Evolutionary conservation across 2,113 vertebrate genomes (phyloP).

Genomic region (Microcebus ravelobensis): DNA sequence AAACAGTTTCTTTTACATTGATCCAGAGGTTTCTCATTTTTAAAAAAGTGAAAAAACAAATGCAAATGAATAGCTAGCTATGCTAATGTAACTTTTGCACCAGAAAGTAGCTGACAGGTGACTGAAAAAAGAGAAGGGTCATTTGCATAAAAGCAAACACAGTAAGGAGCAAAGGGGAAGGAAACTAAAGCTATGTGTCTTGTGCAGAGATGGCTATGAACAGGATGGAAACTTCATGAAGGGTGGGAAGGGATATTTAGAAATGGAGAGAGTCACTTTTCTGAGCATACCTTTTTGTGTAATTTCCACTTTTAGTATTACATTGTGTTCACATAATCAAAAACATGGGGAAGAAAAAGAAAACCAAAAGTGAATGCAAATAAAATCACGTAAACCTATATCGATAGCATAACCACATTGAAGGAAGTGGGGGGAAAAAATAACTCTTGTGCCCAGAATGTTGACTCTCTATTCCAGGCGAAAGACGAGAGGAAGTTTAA

Average conservation of each 20-base stretch:
- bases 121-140: not conserved
- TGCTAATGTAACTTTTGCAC: not conserved
- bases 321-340: not conserved
- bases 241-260: too few relatives aligned
- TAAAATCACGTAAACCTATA: not conserved
- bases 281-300: not conserved
- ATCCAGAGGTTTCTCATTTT: not conserved
- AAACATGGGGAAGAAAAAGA: not conserved
- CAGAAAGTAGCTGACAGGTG: not conserved
- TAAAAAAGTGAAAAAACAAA: not conserved
- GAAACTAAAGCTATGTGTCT: too few relatives aligned
- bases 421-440: not conserved
- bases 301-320: not conserved
- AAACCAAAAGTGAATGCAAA: not conserved
- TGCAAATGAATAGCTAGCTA: not conserved
- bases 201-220: not conserved
- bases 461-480: too few relatives aligned
- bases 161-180: not conserved
- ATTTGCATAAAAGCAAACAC: not conserved
- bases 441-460: accelerated
- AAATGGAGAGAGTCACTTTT: too few relatives aligned
- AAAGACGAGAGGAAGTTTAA: not conserved
- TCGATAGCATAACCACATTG: not conserved
- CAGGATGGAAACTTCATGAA: not conserved
- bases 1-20: not conserved